A percentile compares a stretch with the other conserved stretches of the same genome.
Conservation (phyloP, 2,888 invertebrate genomes). For the Cosmorhoe ocellata region DNA sequence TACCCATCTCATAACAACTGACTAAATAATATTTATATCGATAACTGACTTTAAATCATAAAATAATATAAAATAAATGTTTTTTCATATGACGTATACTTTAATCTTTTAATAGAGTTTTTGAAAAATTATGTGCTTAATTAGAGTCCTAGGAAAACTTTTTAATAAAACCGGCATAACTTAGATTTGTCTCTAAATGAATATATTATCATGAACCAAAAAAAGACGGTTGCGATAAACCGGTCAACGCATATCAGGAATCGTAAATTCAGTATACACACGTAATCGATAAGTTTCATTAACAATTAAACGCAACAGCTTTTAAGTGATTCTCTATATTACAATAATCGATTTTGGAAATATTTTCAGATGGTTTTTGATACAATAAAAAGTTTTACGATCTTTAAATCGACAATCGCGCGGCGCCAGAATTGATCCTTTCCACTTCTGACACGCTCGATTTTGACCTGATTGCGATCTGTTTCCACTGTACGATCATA, state of each 20-base stretch:
- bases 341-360: conserved; percentile 39
- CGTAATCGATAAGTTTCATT: conserved; percentile 30
- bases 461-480: conserved; percentile 50
- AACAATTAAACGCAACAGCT: conserved; percentile 33
- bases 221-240: background rate
- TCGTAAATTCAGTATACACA: conserved; percentile 21
- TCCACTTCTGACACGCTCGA: conserved; percentile 69
- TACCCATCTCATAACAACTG: no score
- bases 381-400: conserved; percentile 68
- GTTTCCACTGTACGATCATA: conserved; percentile 50
- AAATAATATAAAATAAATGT: no score
- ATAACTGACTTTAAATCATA: no score
- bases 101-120: no score
- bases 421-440: conserved; percentile 51
- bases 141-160: no score
- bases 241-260: background rate
- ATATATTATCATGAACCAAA: no score
- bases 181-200: no score
- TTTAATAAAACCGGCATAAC: no score
- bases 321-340: conserved; percentile 26
- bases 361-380: conserved; percentile 44
- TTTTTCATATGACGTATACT: no score
- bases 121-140: no score
- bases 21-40: no score
- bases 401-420: conserved; percentile 62